Base-by-base conservation (phyloP, 2,888 invertebrate genomes). In the Argynnis bischoffii region DNA sequence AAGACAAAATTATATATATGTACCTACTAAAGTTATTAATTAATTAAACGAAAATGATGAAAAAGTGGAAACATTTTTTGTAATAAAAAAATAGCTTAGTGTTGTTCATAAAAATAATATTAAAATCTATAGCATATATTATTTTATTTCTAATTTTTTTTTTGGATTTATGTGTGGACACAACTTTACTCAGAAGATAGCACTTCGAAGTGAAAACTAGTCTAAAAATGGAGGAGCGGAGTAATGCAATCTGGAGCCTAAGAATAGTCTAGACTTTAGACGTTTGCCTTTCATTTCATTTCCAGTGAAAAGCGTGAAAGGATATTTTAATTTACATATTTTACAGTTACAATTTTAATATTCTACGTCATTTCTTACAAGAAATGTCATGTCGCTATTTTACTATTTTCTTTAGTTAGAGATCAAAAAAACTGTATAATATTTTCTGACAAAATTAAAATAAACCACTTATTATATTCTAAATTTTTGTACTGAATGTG, bases 191-290 rank as follows among this genome's bases (percentile, higher is more conserved):
- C 11, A 47, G 53, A 51, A 47, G 54, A 60, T 60, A 60, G 54
- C n/a, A 18, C 46, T 46, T 47, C 65, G 26, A 46, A 59, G 47
- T 60, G 47, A 55, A 60, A 54, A 66, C 53, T 59, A 59, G 51
- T 59, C 51, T 53, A 57, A 60, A 60, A 66, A 46, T 54, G 60
- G 57, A 26, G 26, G 4, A 26, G 54, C 47, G 59, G 54, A 60
- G 59, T 66, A 66, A 66, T 66, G 66, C 57, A 66, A 66, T 66
- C 59, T 57, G 51, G 66, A 47, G 26, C 16, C 60, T 50, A 60
- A 60, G 60, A 66, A 66, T 66, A 55, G 66, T 66, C 66, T 48
- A 66, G 26, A 26, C 26, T 26, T 0, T 26, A 26, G 66, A 66
- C 59, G 51, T 50, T 55, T 35, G 63, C 64, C 51, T 65, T 65